Conservation (phyloP, 2,113 vertebrate genomes). For the Nothocercus nigrocapillus region DNA sequence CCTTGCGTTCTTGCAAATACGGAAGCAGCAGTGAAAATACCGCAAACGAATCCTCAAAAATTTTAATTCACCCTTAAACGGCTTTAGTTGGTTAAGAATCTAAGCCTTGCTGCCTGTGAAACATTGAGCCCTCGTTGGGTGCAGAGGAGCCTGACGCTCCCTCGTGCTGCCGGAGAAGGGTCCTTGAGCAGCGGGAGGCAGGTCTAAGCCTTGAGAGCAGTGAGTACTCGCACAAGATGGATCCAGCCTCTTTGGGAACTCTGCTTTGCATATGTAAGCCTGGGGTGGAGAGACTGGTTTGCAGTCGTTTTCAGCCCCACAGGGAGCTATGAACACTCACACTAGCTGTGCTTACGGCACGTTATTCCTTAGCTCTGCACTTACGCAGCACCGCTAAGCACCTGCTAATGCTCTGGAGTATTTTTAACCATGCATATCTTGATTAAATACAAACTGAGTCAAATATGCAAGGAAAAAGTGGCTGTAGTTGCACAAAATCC, state of each 20-base stretch:
- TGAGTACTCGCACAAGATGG: neutral
- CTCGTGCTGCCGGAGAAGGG: neutral
- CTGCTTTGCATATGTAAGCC: neutral
- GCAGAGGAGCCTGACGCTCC: neutral
- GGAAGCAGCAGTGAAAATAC: neutral
- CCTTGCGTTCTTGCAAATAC: neutral
- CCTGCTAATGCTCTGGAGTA: conserved; percentile 67
- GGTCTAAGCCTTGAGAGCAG: neutral
- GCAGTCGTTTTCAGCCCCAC: conserved; percentile 16
- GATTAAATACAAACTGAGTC: conserved; percentile 39
- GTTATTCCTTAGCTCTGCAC: conserved; percentile 67
- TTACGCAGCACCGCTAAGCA: conserved; percentile 59
- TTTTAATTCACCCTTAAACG: neutral
- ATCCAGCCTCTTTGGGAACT: neutral
- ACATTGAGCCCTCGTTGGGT: fast-evolving
- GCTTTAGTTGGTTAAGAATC: neutral
- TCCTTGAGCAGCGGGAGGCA: neutral
- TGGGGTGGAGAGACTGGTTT: neutral
- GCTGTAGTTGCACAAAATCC: neutral
- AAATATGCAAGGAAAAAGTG: neutral
- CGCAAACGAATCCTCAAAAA: neutral
- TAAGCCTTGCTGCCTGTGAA: neutral
- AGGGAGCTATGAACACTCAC: conserved; percentile 55
- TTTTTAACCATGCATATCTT: conserved; percentile 40
- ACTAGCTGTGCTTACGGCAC: conserved; percentile 62